Percentiles rank a stretch among this genome's conserved stretches.
Conservation (phyloP, 2,113 vertebrate genomes). For the Spizaetus ornatus region DNA sequence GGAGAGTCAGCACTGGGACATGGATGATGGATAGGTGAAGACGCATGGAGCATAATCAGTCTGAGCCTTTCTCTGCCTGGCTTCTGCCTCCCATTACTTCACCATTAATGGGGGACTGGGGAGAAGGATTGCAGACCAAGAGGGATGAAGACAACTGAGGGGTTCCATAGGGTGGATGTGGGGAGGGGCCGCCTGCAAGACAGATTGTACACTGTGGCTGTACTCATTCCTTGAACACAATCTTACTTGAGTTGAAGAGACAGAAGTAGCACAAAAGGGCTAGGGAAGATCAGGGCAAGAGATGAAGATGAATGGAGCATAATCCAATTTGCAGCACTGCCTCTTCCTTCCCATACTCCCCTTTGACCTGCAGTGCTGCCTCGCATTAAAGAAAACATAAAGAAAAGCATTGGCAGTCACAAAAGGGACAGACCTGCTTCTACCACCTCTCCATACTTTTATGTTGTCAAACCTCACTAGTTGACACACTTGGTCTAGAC, state of each 20-base stretch:
- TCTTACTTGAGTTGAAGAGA: background rate
- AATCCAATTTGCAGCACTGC: background rate
- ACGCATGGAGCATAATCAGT: accelerated
- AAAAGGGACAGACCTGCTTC: background rate
- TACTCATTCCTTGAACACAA: background rate
- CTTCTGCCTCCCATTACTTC: background rate
- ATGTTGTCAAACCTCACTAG: background rate
- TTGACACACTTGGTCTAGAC: background rate
- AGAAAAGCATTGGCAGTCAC: background rate
- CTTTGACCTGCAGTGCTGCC: background rate
- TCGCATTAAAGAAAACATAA: background rate
- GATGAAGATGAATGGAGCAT: background rate
- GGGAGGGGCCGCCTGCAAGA: background rate
- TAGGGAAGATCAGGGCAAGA: background rate
- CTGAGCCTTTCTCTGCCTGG: background rate
- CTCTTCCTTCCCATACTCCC: background rate
- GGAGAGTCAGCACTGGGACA: background rate
- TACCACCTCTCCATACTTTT: background rate
- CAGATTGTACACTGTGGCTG: background rate
- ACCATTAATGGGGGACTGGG: background rate
- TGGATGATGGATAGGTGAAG: background rate
- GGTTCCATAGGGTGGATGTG: background rate
- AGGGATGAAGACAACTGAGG: background rate
- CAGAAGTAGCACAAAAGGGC: background rate
- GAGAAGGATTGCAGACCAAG: background rate